Evolutionary conservation across 2,113 vertebrate genomes (phyloP).

Genomic region (Lepus timidus): DNA sequence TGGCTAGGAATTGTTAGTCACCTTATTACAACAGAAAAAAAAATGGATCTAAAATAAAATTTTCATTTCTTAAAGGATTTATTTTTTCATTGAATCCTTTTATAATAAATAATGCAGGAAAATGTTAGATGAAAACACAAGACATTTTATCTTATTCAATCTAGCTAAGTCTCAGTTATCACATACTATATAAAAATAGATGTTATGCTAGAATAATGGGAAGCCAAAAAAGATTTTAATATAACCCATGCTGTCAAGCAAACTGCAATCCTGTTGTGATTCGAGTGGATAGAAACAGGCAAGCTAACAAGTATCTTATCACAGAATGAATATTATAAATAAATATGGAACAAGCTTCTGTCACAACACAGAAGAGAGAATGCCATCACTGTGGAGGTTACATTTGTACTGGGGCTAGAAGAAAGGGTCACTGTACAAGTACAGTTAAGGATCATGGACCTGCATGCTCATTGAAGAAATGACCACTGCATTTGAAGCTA

Average conservation of each 20-base stretch:
- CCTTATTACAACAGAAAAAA: background rate
- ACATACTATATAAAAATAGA: background rate
- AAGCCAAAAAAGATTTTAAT: background rate
- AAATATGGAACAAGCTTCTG: background rate
- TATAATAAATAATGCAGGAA: background rate
- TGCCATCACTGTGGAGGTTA: background rate
- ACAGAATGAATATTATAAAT: constrained; percentile 1
- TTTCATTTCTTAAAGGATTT: constrained; percentile 33
- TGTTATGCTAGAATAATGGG: background rate
- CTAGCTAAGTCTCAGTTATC: background rate
- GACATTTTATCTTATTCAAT: constrained; percentile 4
- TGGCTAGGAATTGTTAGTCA: background rate
- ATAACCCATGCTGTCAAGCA: background rate
- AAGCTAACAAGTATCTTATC: background rate
- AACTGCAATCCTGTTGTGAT: background rate
- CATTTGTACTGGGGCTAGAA: background rate
- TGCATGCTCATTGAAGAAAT: constrained; percentile 14
- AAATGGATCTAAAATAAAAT: background rate
- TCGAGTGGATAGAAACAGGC: background rate
- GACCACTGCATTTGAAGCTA: background rate
- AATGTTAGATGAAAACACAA: background rate
- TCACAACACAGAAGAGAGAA: background rate
- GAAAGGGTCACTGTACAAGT: background rate
- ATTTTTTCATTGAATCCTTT: background rate
- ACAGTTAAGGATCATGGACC: background rate